A percentile compares a stretch with the other conserved stretches of the same genome.
Evolutionary conservation across 2,888 invertebrate genomes (phyloP).

Genomic region (Heliconius aoede): DNA sequence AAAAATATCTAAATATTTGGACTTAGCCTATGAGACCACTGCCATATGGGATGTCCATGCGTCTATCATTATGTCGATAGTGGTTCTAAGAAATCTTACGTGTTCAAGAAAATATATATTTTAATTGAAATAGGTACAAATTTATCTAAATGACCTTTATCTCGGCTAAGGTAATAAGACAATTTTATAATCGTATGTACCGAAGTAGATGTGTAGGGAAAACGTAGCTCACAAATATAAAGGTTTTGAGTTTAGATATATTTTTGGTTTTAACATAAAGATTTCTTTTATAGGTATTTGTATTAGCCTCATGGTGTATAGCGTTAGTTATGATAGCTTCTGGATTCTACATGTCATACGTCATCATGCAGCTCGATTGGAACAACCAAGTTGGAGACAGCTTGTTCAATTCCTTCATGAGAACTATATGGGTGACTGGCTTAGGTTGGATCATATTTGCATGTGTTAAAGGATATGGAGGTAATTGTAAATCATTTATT

Average conservation of each 20-base stretch:
- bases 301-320: conserved; percentile 37
- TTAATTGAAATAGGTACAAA: no score
- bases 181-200: no score
- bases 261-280: neutral
- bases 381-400: conserved; percentile 62
- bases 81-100: no score
- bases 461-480: conserved; percentile 74
- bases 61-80: no score
- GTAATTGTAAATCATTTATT: conserved; percentile 53
- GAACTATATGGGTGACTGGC: conserved; percentile 72
- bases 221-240: neutral
- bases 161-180: no score
- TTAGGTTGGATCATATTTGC: conserved; percentile 77
- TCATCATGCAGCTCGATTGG: conserved; percentile 58
- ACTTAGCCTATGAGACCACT: no score
- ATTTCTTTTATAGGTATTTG: conserved; percentile 38
- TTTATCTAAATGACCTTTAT: no score
- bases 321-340: conserved; percentile 40
- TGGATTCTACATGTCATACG: conserved; percentile 45
- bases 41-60: no score
- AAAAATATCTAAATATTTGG: no score
- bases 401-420: conserved; percentile 66
- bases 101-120: no score
- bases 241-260: neutral
- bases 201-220: no score